Base-by-base conservation (phyloP, 2,888 invertebrate species). In the Zygothrica quintamaculata region DNA sequence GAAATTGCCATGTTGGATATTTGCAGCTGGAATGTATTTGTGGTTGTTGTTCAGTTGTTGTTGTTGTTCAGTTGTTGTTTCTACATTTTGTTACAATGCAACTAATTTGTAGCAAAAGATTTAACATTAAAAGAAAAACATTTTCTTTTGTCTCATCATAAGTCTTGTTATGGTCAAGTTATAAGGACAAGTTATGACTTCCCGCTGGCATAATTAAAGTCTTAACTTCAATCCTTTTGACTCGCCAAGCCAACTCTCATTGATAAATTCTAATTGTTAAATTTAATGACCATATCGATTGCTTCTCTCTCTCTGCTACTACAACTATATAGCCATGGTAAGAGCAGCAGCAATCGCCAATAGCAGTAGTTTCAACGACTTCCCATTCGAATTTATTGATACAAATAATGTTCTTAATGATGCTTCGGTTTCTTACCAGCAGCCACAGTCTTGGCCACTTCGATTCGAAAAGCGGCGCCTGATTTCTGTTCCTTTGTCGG, bases 341-440 rank as follows among this genome's bases (percentile, higher is more conserved):
- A 33, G 11, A 22, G 43, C 37, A 52, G 58, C 68, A 60, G 39
- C 46, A 47, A 42, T 22, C 52, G 15, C 36, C 57, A 37, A 29
- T 34, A 55, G 34, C 42, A 34, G 65, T 74, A 69, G 44, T 50
- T 44, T n/a, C 60, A 69, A 59, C 43, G 65, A 64, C 57, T 59
- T 56, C 46, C 74, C 72, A 86, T 87, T 81, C 82, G 72, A 88
- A 88, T 89, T 89, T 89, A 89, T 89, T 89, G 85, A 87, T 88
- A 89, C 89, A 89, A 89, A 89, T 89, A 87, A 84, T 84, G 87
- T 76, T 86, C 88, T 89, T 89, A 89, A 89, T 89, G 89, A 88
- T 81, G 72, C 70, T 65, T 68, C 50, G 70, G 74, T 74, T n/a
- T n/a, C n/a, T n/a, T 76, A 65, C 70, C 59, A 42, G 25, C 29